These are phyloP conservation scores for Psilanteris sp. DNA, from an alignment of 1,140 invertebrate species.

Conservation along the genomic window DNA sequence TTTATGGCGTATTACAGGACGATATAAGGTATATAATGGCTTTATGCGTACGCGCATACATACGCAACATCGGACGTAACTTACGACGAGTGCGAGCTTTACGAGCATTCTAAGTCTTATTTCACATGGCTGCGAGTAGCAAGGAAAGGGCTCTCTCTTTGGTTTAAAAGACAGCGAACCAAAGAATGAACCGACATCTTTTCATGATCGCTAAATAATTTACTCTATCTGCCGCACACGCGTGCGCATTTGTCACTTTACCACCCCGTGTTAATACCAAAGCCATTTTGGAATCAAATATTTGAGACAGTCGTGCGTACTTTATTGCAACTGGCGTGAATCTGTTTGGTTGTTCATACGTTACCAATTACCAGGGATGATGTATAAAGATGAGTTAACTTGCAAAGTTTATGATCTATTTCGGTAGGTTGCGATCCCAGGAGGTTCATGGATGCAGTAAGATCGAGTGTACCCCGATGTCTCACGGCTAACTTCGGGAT, in stretches of 20 bases:
- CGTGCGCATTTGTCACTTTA: slow-evolving; percentile 20
- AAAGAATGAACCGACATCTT: slow-evolving; percentile 28
- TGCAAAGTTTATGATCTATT: slow-evolving; percentile 30
- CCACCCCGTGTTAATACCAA: slow-evolving; percentile 2
- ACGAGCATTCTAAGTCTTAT: slow-evolving; percentile 66
- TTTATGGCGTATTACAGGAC: slow-evolving; percentile 75
- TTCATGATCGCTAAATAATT: slow-evolving; percentile 39
- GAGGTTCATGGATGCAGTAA: not conserved
- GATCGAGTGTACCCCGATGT: slow-evolving; percentile 21
- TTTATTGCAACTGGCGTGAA: slow-evolving; percentile 4
- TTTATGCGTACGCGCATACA: slow-evolving; percentile 69
- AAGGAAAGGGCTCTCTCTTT: slow-evolving; percentile 12
- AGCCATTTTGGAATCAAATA: slow-evolving; percentile 1
- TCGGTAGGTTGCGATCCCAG: slow-evolving; percentile 18
- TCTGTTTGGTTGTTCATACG: slow-evolving; percentile 1
- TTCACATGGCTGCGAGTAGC: slow-evolving; percentile 59
- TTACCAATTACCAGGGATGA: slow-evolving; percentile 18
- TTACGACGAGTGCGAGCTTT: slow-evolving; percentile 68
- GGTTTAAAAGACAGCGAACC: slow-evolving; percentile 7
- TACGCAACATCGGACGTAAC: slow-evolving; percentile 59
- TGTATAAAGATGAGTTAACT: slow-evolving; percentile 24
- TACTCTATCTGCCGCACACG: slow-evolving; percentile 18
- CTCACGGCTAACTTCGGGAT: slow-evolving; percentile 13
- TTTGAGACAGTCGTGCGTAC: not conserved
- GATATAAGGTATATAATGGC: slow-evolving; percentile 73